Conservation (phyloP, 2,797 vertebrate species). For the Fringilla coelebs region DNA sequence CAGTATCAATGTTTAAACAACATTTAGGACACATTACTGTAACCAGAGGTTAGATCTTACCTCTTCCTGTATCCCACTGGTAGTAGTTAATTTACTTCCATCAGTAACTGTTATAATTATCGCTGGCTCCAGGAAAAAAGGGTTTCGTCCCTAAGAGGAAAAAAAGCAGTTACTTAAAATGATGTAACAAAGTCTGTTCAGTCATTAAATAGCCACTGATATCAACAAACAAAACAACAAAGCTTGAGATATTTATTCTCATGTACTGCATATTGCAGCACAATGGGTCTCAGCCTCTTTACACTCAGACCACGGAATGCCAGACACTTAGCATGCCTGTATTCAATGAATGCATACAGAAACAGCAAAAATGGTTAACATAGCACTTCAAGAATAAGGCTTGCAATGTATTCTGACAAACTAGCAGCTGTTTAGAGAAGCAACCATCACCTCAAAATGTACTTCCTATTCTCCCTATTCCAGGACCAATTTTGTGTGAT, state of each 20-base stretch:
- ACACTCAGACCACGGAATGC: neutral
- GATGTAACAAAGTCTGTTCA: neutral
- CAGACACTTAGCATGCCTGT: neutral
- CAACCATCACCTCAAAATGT: neutral
- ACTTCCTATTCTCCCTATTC: neutral
- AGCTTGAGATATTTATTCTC: neutral
- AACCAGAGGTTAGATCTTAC: slow-evolving; percentile 73
- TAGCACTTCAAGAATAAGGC: rapidly evolving
- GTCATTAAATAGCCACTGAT: neutral
- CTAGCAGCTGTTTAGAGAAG: neutral
- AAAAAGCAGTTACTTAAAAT: neutral
- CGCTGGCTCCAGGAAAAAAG: slow-evolving; percentile 94
- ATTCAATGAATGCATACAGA: neutral
- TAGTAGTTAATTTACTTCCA: slow-evolving; percentile 91
- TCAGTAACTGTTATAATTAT: slow-evolving; percentile 95
- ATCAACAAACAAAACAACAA: neutral
- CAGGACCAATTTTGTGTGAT: neutral
- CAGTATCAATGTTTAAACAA: neutral
- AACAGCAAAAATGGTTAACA: neutral
- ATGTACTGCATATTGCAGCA: neutral
- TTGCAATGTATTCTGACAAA: neutral
- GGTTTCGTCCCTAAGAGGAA: slow-evolving; percentile 87
- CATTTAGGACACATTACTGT: neutral
- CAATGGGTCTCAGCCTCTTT: neutral
- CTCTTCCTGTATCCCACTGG: slow-evolving; percentile 92